These are phyloP conservation scores for Alexandromys fortis DNA, from an alignment of 2,113 vertebrate species.

Conservation along the genomic window DNA sequence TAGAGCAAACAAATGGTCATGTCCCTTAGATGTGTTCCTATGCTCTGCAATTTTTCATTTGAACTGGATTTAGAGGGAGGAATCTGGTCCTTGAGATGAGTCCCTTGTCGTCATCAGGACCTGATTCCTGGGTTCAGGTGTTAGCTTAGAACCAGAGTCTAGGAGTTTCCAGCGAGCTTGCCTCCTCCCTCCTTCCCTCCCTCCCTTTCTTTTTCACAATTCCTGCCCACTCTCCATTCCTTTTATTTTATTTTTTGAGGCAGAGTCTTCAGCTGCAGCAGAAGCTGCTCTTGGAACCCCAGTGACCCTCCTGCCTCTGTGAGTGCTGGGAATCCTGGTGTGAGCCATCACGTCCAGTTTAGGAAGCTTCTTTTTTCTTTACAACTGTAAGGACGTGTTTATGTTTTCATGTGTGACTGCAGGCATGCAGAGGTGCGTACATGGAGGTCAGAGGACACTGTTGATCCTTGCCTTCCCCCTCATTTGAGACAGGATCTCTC, in stretches of 20 bases:
- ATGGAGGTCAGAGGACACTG: not conserved
- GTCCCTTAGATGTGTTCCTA: not conserved
- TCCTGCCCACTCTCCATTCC: not conserved
- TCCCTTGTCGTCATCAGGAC: not conserved
- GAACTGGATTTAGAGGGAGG: fast-evolving
- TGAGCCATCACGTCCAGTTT: not conserved
- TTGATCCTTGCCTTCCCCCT: not conserved
- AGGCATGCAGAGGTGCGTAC: not conserved
- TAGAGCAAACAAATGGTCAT: not conserved
- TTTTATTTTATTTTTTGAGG: not conserved
- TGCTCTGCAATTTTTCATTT: not conserved
- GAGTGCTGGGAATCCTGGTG: not conserved
- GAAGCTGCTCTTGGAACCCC: not conserved
- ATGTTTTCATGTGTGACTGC: not conserved
- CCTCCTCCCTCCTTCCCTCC: too few relatives aligned
- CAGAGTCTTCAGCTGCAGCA: not conserved
- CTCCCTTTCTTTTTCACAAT: too few relatives aligned
- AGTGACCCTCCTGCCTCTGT: not conserved
- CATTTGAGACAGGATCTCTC: not conserved
- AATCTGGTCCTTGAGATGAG: not conserved
- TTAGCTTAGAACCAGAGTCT: not conserved
- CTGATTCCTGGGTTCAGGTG: fast-evolving
- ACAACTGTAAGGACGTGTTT: not conserved
- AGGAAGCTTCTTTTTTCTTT: not conserved
- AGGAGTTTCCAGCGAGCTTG: not conserved